Conservation (phyloP, 2,888 invertebrate species). For the Geotrupes spiniger region DNA sequence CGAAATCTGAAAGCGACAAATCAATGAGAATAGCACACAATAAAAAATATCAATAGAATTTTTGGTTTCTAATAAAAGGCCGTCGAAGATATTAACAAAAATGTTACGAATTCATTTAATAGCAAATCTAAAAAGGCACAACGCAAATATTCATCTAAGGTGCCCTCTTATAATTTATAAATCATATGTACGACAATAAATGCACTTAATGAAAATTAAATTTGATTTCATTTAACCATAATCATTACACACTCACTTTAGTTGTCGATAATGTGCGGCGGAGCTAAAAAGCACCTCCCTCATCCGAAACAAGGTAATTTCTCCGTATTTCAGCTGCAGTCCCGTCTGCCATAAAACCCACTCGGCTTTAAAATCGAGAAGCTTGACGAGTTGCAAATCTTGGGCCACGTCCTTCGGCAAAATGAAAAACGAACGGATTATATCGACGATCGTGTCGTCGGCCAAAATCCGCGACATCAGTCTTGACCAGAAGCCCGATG, state of each 20-base stretch:
- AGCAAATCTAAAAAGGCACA: too few relatives aligned
- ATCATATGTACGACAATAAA: too few relatives aligned
- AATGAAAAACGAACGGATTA: constrained; percentile 70
- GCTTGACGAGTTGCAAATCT: constrained; percentile 59
- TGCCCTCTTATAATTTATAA: too few relatives aligned
- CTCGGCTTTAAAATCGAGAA: constrained; percentile 71
- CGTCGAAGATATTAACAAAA: too few relatives aligned
- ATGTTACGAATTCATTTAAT: too few relatives aligned
- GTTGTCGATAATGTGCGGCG: constrained; percentile 52
- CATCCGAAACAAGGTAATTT: constrained; percentile 76
- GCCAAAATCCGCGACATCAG: constrained; percentile 89
- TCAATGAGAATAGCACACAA: background rate
- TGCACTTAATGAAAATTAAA: too few relatives aligned
- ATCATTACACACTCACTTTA: constrained; percentile 37
- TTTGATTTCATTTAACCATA: constrained; percentile 9
- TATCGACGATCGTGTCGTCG: constrained; percentile 79
- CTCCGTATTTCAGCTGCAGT: constrained; percentile 79
- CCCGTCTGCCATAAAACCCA: constrained; percentile 96
- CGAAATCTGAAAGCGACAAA: constrained; percentile 57
- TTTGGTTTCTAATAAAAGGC: too few relatives aligned
- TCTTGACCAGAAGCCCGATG: constrained; percentile 97
- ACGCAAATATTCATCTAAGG: too few relatives aligned
- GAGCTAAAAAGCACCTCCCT: constrained; percentile 69
- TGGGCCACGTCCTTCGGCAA: constrained; percentile 69
- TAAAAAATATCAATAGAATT: too few relatives aligned